These are phyloP conservation scores for Opisthocomus hoazin DNA, from an alignment of 2,113 vertebrate genomes.

Conservation along the genomic window DNA sequence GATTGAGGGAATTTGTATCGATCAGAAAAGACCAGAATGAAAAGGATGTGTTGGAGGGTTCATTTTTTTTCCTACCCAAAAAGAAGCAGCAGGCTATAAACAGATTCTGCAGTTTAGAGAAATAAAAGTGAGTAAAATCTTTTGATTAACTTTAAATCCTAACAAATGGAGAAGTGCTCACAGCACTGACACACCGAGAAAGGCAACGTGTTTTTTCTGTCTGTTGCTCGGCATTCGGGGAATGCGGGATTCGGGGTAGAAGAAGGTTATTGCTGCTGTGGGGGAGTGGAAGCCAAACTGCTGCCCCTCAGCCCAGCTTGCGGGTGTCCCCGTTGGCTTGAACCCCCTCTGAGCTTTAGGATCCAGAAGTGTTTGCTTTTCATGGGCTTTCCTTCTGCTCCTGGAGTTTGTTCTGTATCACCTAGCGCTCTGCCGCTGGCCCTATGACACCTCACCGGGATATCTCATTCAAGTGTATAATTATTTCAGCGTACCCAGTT, in stretches of 20 bases:
- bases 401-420: neutral
- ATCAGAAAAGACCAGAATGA: neutral
- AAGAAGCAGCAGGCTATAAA: neutral
- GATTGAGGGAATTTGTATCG: neutral
- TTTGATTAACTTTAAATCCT: neutral
- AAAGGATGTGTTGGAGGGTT: neutral
- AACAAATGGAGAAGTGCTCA: neutral
- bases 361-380: neutral
- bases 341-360: neutral
- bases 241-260: neutral
- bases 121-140: neutral
- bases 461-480: neutral
- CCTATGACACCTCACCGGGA: neutral
- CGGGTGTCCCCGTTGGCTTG: rapidly evolving
- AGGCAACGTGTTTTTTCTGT: neutral
- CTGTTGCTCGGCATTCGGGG: rapidly evolving
- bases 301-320: rapidly evolving
- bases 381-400: neutral
- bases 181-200: neutral
- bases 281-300: neutral
- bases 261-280: neutral
- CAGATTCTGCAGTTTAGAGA: neutral
- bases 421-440: neutral
- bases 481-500: neutral
- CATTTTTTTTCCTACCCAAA: neutral